A percentile compares a stretch with the other conserved stretches of the same genome.
Evolutionary conservation across 2,888 invertebrate species (phyloP).

Genomic region (Andrena minutula): DNA sequence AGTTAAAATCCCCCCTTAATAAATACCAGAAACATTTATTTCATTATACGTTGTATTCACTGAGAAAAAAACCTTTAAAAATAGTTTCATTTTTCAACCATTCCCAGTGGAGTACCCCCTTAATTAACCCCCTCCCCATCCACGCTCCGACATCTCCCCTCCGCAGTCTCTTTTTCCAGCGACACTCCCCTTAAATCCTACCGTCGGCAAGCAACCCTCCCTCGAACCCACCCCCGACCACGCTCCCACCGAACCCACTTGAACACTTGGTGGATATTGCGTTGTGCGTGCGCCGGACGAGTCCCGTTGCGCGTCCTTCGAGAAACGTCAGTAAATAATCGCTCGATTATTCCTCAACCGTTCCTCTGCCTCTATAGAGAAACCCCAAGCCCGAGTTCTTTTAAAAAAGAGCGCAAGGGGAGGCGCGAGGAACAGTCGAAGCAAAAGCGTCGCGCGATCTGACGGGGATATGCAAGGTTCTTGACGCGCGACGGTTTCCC

Average conservation of each 20-base stretch:
- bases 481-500: slow-evolving; percentile 29
- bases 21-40: no score
- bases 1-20: no score
- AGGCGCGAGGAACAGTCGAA: neutral
- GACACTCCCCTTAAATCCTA: slow-evolving; percentile 20
- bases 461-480: slow-evolving; percentile 41
- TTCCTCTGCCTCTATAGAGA: no score
- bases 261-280: slow-evolving; percentile 83
- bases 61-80: no score
- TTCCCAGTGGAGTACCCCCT: no score
- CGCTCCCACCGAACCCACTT: slow-evolving; percentile 71
- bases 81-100: no score
- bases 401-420: neutral
- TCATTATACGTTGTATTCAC: no score
- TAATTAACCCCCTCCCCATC: no score
- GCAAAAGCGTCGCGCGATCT: neutral
- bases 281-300: slow-evolving; percentile 68
- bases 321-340: slow-evolving; percentile 25
- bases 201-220: slow-evolving; percentile 2
- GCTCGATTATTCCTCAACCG: no score
- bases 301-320: slow-evolving; percentile 49
- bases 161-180: no score
- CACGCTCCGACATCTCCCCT: no score
- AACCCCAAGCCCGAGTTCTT: neutral
- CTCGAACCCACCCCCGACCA: slow-evolving; percentile 19